phyloP scores from a whole-genome alignment of 2,888 invertebrate genomes.

The Petrolisthes manimaculis region DNA sequence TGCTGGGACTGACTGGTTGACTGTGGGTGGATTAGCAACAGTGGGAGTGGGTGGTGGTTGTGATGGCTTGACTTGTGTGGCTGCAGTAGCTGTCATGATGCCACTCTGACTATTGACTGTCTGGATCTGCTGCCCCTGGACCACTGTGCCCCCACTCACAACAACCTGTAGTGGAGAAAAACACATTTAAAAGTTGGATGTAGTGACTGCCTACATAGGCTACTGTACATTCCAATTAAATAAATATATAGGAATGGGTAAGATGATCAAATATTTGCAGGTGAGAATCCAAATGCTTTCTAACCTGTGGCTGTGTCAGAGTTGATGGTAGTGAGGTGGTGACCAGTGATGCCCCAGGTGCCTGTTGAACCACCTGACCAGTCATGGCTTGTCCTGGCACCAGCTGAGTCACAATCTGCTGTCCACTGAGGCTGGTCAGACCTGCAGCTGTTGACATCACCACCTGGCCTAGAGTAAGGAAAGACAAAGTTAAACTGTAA shows the following conservation, averaged over 20 bases:
- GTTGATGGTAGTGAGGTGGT: conserved; percentile 35
- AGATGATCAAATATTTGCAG: background rate
- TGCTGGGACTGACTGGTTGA: conserved; percentile 53
- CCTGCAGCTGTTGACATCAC: conserved; percentile 55
- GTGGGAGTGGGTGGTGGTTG: background rate
- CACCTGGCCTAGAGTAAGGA: conserved; percentile 39
- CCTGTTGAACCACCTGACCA: conserved; percentile 55
- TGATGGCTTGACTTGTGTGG: conserved; percentile 43
- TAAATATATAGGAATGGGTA: background rate
- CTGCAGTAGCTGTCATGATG: conserved; percentile 43
- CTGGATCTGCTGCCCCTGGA: conserved; percentile 54
- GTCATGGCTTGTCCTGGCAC: conserved; percentile 51
- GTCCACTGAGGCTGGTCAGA: conserved; percentile 44
- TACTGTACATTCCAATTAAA: background rate
- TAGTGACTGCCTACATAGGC: background rate
- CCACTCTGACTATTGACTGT: conserved; percentile 41
- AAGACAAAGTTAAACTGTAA: background rate
- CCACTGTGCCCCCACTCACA: conserved; percentile 44
- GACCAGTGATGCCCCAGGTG: conserved; percentile 35
- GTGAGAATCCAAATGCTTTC: background rate
- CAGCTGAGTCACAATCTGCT: conserved; percentile 55
- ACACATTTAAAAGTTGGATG: background rate
- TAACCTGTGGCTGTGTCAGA: conserved; percentile 47
- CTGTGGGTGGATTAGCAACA: background rate
- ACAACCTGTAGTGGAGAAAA: background rate